Base-by-base conservation (phyloP, 1,140 invertebrate species). In the Zaprionus capensis region DNA sequence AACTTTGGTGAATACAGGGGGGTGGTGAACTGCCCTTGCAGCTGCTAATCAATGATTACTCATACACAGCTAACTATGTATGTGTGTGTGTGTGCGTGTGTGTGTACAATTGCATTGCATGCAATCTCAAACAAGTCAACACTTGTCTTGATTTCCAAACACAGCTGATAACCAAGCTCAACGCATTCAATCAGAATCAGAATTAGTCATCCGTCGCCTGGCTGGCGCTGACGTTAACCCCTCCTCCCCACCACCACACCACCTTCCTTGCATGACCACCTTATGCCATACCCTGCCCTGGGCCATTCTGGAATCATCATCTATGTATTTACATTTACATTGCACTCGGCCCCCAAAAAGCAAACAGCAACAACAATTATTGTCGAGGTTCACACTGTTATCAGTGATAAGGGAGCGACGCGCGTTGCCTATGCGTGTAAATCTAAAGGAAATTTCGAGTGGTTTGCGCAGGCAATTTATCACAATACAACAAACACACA, bases 111-210 rank as follows among this genome's bases (percentile, higher is more conserved):
- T 51, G 46, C 44, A 49, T 4, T 22, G 20, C 22, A 41, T 69
- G 49, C 41, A 64, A 71, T 77, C 69, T 77, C 73, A 80, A 78
- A 80, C 78, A 84, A 78, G 71, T 63, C 78, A 76, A 68, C 84
- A 87, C 84, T 87, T 87, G 78, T 87, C 80, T 83, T 83, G 84
- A 87, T 87, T 87, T 87, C 78, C 84, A 87, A 81, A 83, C 78
- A 66, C 69, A 88, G 78, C 70, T 87, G 84, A 87, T 87, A 88
- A 88, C 56, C 59, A 51, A 31, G n/a, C 57, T 72, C 38, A n/a
- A 6, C 24, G 15, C 68, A 76, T 58, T 62, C 51, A 70, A 78
- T 55, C 71, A 53, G 22, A 71, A 59, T 38, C 49, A 57, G 55
- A 51, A 78, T 86, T 86, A 86, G 83, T 86, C 83, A 86, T 85